phyloP scores from a whole-genome alignment of 2,888 invertebrate genomes.

The Rhamnusium bicolor region DNA sequence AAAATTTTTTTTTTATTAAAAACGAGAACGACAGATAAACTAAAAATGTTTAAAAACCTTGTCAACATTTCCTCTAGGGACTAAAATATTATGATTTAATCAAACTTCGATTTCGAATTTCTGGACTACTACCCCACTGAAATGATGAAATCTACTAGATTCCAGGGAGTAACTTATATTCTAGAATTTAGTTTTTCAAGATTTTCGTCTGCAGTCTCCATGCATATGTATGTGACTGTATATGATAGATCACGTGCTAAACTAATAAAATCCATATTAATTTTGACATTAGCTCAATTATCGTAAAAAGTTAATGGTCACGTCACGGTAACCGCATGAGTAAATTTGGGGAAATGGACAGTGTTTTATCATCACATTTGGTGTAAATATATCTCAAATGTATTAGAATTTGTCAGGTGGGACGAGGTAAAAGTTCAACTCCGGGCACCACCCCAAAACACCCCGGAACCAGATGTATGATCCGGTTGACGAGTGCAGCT shows the following conservation, averaged over 20 bases:
- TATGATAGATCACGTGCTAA: not conserved
- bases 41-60: too few relatives aligned
- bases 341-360: slow-evolving; percentile 39
- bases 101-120: too few relatives aligned
- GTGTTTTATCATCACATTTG: slow-evolving; percentile 47
- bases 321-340: not conserved
- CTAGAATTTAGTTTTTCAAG: too few relatives aligned
- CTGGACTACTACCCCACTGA: too few relatives aligned
- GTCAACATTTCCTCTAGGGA: too few relatives aligned
- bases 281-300: slow-evolving; percentile 9
- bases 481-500: slow-evolving; percentile 51
- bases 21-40: too few relatives aligned
- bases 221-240: not conserved
- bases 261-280: slow-evolving; percentile 40
- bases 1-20: too few relatives aligned
- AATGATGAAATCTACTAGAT: too few relatives aligned
- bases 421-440: slow-evolving; percentile 47
- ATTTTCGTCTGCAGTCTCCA: too few relatives aligned
- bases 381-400: slow-evolving; percentile 50
- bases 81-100: too few relatives aligned
- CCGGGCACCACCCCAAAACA: slow-evolving; percentile 57
- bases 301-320: slow-evolving; percentile 26
- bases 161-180: too few relatives aligned
- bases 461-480: slow-evolving; percentile 61
- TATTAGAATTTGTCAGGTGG: slow-evolving; percentile 50